These are phyloP conservation scores for Drosophila longiperda DNA, from an alignment of 2,888 invertebrate species.

Conservation along the genomic window DNA sequence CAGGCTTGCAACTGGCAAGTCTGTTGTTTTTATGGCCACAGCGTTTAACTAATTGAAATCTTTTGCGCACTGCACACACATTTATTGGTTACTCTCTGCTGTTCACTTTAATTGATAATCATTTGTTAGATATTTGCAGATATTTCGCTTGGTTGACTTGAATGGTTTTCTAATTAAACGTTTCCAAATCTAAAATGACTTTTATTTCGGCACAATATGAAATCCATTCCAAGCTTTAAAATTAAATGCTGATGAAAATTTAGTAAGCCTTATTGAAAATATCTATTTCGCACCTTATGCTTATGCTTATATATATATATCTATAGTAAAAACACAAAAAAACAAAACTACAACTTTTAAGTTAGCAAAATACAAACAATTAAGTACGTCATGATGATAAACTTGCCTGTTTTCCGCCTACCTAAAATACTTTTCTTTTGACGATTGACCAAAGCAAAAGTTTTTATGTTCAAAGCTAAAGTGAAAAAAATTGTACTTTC, in stretches of 20 bases:
- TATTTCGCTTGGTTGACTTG: constrained; percentile 9
- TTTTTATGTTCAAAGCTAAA: constrained; percentile 53
- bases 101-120: constrained; percentile 54
- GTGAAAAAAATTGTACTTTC: constrained; percentile 29
- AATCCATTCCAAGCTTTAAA: constrained; percentile 35
- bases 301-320: background rate
- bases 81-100: constrained; percentile 26
- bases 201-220: constrained; percentile 16
- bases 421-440: constrained; percentile 25
- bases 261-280: background rate
- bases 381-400: constrained; percentile 5
- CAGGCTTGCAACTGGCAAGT: constrained; percentile 24
- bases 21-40: constrained; percentile 60
- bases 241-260: background rate
- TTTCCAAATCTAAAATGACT: constrained; percentile 31
- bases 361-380: constrained; percentile 30
- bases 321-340: constrained; percentile 15
- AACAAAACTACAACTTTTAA: constrained; percentile 28
- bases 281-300: constrained; percentile 55
- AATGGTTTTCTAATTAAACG: constrained; percentile 54
- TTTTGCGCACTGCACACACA: constrained; percentile 37
- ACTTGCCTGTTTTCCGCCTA: constrained; percentile 12
- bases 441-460: constrained; percentile 26
- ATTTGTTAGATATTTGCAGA: constrained; percentile 40
- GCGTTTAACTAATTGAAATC: constrained; percentile 77